These are phyloP conservation scores for Dicyrtoma fusca DNA, from an alignment of 2,888 invertebrate genomes.

Conservation along the genomic window DNA sequence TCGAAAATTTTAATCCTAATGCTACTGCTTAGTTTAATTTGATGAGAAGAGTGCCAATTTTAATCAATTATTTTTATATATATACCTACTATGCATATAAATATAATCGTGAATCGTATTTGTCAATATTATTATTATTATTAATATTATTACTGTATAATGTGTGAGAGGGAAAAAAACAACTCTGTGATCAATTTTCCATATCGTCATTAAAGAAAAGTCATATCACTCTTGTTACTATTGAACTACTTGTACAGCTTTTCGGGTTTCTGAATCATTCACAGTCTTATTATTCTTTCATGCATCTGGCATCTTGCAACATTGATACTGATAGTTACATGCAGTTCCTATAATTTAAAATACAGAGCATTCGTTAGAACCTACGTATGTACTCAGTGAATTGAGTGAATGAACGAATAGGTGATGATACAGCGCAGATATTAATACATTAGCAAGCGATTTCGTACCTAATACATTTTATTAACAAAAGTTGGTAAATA, in stretches of 20 bases:
- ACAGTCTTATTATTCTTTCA: too few relatives aligned
- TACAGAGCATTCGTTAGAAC: too few relatives aligned
- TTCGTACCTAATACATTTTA: too few relatives aligned
- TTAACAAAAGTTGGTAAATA: too few relatives aligned
- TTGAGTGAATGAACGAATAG: too few relatives aligned
- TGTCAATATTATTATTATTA: constrained; percentile 4
- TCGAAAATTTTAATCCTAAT: constrained; percentile 57
- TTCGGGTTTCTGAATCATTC: background rate
- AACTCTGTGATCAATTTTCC: constrained; percentile 34
- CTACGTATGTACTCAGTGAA: too few relatives aligned
- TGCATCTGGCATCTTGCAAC: too few relatives aligned
- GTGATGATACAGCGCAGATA: too few relatives aligned
- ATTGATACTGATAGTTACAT: too few relatives aligned
- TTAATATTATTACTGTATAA: background rate
- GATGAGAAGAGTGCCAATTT: constrained; percentile 30
- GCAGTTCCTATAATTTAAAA: too few relatives aligned
- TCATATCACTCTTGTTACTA: constrained; percentile 36
- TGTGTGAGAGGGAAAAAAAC: constrained; percentile 17
- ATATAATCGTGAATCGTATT: constrained; percentile 6
- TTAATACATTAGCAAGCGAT: too few relatives aligned
- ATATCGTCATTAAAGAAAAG: constrained; percentile 33
- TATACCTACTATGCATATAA: background rate
- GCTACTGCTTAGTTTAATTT: constrained; percentile 2
- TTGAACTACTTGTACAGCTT: background rate
- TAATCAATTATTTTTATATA: constrained; percentile 35